These are phyloP conservation scores for Oreocharis arfaki DNA, from an alignment of 2,113 vertebrate genomes.

Conservation along the genomic window DNA sequence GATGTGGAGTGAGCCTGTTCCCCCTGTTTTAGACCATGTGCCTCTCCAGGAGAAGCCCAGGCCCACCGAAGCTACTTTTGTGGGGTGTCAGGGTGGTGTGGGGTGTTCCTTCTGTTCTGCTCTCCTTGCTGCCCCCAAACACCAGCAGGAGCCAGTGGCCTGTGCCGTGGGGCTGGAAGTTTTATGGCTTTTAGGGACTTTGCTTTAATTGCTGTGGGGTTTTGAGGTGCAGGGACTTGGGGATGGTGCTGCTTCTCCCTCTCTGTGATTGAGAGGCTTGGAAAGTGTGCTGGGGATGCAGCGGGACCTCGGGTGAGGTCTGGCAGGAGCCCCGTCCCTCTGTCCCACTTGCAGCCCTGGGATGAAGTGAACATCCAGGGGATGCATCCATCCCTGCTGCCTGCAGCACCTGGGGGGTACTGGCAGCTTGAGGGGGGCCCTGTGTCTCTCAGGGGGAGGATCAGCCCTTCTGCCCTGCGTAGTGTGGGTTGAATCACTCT, in stretches of 20 bases:
- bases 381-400: background rate
- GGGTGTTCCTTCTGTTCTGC: background rate
- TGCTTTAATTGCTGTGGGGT: background rate
- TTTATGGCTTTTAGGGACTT: background rate
- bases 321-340: background rate
- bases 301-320: background rate
- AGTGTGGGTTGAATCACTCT: background rate
- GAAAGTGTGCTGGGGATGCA: accelerated
- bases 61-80: background rate
- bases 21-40: background rate
- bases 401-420: background rate
- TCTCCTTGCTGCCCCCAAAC: accelerated
- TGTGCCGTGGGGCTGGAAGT: background rate
- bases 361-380: background rate
- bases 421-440: background rate
- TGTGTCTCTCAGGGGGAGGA: accelerated
- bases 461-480: background rate
- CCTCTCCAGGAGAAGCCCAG: background rate
- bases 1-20: background rate
- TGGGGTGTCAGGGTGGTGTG: accelerated
- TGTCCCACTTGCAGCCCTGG: background rate
- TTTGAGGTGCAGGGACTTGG: background rate
- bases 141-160: accelerated
- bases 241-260: background rate
- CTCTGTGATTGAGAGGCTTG: accelerated